Base-by-base conservation (phyloP, 1,140 invertebrate genomes). In the Zaprionus lachaisei region DNA sequence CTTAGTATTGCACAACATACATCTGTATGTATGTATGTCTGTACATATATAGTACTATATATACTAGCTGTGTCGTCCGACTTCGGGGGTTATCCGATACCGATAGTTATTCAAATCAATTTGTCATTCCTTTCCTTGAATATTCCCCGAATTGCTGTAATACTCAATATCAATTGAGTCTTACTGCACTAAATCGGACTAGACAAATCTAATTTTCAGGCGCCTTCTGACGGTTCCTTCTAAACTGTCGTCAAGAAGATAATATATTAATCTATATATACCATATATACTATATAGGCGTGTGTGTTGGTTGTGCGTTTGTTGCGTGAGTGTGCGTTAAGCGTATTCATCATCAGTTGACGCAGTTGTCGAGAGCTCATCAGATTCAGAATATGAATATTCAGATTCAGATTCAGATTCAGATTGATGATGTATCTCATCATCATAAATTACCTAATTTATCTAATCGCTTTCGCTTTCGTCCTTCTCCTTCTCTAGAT, bases 291-390 rank as follows among this genome's bases (percentile, higher is more conserved):
- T 47, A 47, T 17, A 17, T 47, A 47, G 41, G 41, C n/a, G 41
- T 47, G n/a, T 47, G 41, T 47, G n/a, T 47, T 47, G 41, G 41
- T 47, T 47, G 41, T 47, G 41, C 41, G 41, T 47, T 47, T 47
- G 41, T 47, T 47, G 41, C 41, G 41, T 47, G 41, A 47, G 41
- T 17, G 41, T 66, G 34, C 38, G 24, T 57, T 56, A 56, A 66
- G 51, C 63, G 62, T 64, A 66, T 51, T 66, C 62, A 17, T 55
- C 49, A 55, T 47, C 41, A 47, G 63, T 24, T 55, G 63, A 15
- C 31, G 63, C 22, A 26, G 54, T 65, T 65, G 63, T 65, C 64
- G 64, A 67, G 64, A 54, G 31, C 54, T 49, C 20, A 49, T 26
- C 51, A 26, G 20, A 54, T 15, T 24, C 62, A 38, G 31, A 34